A percentile compares a stretch with the other conserved stretches of the same genome.
Evolutionary conservation across 92 coral and sea anemone species (phyloP).

Genomic region (Paragorgia papillata): DNA sequence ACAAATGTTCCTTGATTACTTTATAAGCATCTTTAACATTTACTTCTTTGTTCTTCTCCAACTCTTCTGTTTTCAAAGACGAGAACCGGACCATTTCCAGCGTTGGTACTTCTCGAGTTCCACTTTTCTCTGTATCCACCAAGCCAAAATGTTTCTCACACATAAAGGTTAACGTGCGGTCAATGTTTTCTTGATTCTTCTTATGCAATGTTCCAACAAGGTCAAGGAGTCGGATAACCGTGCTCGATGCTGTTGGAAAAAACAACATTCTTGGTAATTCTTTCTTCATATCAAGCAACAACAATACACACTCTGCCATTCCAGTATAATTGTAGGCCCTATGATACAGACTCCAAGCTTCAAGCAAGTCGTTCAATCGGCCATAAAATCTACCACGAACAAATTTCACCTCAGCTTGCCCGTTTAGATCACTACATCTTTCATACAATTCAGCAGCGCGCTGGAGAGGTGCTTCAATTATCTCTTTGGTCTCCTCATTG

Average conservation of each 20-base stretch:
- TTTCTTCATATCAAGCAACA: slow-evolving; percentile 44
- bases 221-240: slow-evolving; percentile 23
- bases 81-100: slow-evolving; percentile 50
- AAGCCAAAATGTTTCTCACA: slow-evolving; percentile 72
- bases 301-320: slow-evolving; percentile 62
- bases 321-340: slow-evolving; percentile 64
- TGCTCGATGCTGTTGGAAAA: neutral
- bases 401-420: slow-evolving; percentile 77
- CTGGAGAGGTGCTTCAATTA: slow-evolving; percentile 63
- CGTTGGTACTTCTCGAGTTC: slow-evolving; percentile 34
- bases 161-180: slow-evolving; percentile 36
- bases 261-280: slow-evolving; percentile 36
- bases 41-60: neutral
- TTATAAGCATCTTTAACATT: slow-evolving; percentile 50
- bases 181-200: slow-evolving; percentile 53
- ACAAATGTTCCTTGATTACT: slow-evolving; percentile 52
- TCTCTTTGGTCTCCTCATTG: slow-evolving; percentile 26
- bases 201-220: slow-evolving; percentile 57
- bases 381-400: slow-evolving; percentile 53
- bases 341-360: slow-evolving; percentile 67
- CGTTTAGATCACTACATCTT: slow-evolving; percentile 57
- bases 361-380: slow-evolving; percentile 38
- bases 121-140: slow-evolving; percentile 46
- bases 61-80: neutral
- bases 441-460: slow-evolving; percentile 58